Evolutionary conservation across 1,140 invertebrate genomes (phyloP).

Genomic region (Bombus pascuorum): DNA sequence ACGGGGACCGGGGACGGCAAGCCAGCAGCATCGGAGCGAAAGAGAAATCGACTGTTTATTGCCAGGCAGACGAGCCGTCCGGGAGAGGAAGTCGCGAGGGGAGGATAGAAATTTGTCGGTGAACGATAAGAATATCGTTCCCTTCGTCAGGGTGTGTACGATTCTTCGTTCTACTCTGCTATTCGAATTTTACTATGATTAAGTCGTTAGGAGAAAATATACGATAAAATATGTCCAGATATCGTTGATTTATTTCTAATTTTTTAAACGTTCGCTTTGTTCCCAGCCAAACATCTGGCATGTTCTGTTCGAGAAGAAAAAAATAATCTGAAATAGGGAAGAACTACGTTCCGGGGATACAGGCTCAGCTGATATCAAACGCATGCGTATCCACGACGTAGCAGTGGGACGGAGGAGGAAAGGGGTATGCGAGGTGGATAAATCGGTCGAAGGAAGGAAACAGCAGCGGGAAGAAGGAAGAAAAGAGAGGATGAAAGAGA

Average conservation of each 20-base stretch:
- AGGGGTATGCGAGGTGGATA: not conserved
- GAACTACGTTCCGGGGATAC: not conserved
- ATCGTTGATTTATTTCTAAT: too few species aligned
- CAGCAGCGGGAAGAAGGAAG: not conserved
- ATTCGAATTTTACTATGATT: too few species aligned
- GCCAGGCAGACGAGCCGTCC: not conserved
- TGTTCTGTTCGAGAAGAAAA: not conserved
- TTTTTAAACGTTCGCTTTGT: not conserved
- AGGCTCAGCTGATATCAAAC: conserved; percentile 18
- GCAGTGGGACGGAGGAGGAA: not conserved
- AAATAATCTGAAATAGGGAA: not conserved
- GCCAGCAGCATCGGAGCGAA: not conserved
- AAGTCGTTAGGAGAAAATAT: not conserved
- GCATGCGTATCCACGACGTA: not conserved
- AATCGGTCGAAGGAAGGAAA: conserved; percentile 4
- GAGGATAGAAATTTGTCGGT: conserved; percentile 5
- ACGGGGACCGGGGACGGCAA: not conserved
- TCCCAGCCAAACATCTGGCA: not conserved
- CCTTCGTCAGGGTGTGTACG: not conserved
- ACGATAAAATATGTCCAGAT: too few species aligned
- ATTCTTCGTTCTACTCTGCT: not conserved
- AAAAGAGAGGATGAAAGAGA: not conserved
- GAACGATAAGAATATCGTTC: not conserved
- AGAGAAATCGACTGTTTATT: conserved; percentile 34
- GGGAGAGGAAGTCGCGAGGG: conserved; percentile 26